Base-by-base conservation (phyloP, 2,888 invertebrate genomes). In the Mamestra brassicae region DNA sequence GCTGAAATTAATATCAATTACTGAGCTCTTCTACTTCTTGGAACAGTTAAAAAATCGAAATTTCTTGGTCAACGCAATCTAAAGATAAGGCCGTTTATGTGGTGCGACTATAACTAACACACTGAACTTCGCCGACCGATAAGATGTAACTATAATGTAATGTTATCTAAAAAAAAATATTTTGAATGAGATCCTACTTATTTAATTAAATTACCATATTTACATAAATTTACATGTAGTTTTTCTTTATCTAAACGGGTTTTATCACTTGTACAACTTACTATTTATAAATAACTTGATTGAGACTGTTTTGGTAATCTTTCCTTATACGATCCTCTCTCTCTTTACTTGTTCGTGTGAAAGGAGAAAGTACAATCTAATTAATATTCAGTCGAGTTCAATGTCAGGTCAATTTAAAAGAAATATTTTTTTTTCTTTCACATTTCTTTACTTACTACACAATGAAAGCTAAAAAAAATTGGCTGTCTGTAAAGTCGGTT, bases 281-380 rank as follows among this genome's bases (percentile, higher is more conserved):
- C 38, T 60, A 42, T 42, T 42, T 60, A 62, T n/a, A 62, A 45
- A 45, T 34, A 50, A 42, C 15, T 66, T 13, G 47, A 42, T 36
- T 5, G 34, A 67, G 11, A 42, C 0, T 47, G 4, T 47, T 50
- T 8, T 47, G 47, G 7, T 74, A 5, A 61, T 11, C 8, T 15
- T 50, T 38, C 4, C 6, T 15, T 42, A n/a, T 2, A 34, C 3
- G 10, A 36, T 38, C 13, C 4, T 34, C 34, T 47, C 34, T 47
- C 54, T n/a, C 45, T 26, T 3, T 34, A 34, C 26, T 34, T 10
- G n/a, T 4, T 50, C n/a, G 5, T 13, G 57, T 34, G 52, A 63
- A 63, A 52, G 62, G 57, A 52, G 76, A 76, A 78, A 71, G 78
- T 78, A 4, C 6, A 5, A 1, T 2, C 13, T 15, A 45, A 57